Evolutionary conservation across 2,888 invertebrate genomes (phyloP).

Genomic region (Megaustenia siamemsis): DNA sequence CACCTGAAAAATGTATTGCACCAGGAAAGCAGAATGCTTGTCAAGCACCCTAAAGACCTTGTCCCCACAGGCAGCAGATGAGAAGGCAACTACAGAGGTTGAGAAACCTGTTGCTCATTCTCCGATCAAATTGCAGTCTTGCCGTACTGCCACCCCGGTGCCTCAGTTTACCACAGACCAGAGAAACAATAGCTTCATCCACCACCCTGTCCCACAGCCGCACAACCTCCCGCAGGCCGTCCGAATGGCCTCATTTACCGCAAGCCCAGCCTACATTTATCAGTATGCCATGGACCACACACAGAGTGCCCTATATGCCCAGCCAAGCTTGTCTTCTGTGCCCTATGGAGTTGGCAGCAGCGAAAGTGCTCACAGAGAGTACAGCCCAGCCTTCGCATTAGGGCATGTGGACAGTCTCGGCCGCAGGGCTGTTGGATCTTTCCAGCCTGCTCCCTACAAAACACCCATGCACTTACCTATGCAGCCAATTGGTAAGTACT

Average conservation of each 20-base stretch:
- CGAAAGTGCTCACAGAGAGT: neutral
- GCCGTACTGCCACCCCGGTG: conserved; percentile 46
- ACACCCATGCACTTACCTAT: conserved; percentile 48
- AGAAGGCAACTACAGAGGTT: conserved; percentile 16
- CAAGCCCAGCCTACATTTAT: conserved; percentile 43
- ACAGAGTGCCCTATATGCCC: conserved; percentile 23
- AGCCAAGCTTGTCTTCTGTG: conserved; percentile 26
- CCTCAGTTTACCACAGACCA: conserved; percentile 47
- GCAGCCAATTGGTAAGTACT: conserved; percentile 47
- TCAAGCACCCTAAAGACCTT: neutral
- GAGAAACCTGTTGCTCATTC: conserved; percentile 27
- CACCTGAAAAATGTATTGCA: too few relatives aligned
- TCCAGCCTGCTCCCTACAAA: conserved; percentile 17
- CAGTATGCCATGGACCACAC: conserved; percentile 44
- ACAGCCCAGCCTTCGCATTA: conserved; percentile 23
- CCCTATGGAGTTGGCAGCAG: conserved; percentile 28
- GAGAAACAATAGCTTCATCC: conserved; percentile 43
- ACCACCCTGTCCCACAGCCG: conserved; percentile 37
- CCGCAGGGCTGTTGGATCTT: conserved; percentile 39
- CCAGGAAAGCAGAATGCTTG: neutral
- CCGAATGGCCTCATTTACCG: conserved; percentile 38
- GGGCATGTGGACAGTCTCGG: conserved; percentile 39
- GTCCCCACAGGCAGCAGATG: neutral
- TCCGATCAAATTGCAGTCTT: conserved; percentile 44
- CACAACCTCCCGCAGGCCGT: conserved; percentile 40